Base-by-base conservation (phyloP, 2,113 vertebrate genomes). In the Clarias magur region DNA sequence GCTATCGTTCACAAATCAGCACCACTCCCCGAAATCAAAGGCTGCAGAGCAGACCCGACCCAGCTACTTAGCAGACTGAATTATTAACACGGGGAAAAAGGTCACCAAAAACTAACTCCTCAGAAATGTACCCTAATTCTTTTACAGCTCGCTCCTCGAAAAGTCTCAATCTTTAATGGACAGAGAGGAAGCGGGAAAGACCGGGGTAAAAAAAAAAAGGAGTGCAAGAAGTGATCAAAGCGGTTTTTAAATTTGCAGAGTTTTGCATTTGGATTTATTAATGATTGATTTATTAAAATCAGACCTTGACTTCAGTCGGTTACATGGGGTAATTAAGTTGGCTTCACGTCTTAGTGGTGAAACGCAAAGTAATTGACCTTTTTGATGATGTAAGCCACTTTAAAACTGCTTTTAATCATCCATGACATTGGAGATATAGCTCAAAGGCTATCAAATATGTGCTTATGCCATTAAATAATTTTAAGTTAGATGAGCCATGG, bases 1-100 rank as follows among this genome's bases (percentile, higher is more conserved):
- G 94, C 95, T 91, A 95, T 93, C 90, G 90, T 92, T 95, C 92
- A 91, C 92, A 94, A 95, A 95, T 94, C 93, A 90, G 91, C 79
- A 92, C 90, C 92, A 89, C 89, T 93, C 93, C 93, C 93, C 88
- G 88, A 94, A 93, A 95, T 95, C 94, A 96, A 95, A 95, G 93
- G 91, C 89, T 89, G 85, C 88, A 88, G 92, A 90, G 93, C 86
- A 85, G 91, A 92, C 92, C 93, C 90, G 23, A 93, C 93, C 91
- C 93, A 92, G 93, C 91, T 93, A 89, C 93, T 94, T 93, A 93
- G 89, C 73, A 90, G 85, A 89, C 90, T 95, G 93, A 95, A 95
- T 96, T 93, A 95, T 96, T 95, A 85, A 75, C 92, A 95, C 91
- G 90, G 48, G 59, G 16, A 56, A 23, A 90, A 92, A 93, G 92